Evolutionary conservation across 2,888 invertebrate genomes (phyloP).

Genomic region (Vandiemenella viatica): DNA sequence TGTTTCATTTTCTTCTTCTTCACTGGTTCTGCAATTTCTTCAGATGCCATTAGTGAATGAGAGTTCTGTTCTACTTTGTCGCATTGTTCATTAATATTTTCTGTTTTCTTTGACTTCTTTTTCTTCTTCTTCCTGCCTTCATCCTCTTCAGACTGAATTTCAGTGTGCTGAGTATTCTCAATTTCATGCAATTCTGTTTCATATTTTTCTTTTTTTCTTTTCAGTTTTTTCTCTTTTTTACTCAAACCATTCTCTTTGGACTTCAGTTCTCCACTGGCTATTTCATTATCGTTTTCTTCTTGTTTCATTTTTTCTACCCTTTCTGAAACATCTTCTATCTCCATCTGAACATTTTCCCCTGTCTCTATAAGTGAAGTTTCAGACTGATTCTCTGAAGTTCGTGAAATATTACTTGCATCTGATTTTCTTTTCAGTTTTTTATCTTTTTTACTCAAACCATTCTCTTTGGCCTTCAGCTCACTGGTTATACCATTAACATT

Average conservation of each 20-base stretch:
- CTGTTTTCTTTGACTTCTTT: constrained; percentile 9
- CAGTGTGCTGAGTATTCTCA: background rate
- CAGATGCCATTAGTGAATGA: too few species aligned
- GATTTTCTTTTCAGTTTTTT: constrained; percentile 7
- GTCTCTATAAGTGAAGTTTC: background rate
- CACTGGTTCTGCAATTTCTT: too few species aligned
- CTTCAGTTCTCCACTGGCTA: constrained; percentile 24
- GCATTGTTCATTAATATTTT: background rate
- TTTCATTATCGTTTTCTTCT: constrained; percentile 7
- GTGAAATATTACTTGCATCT: background rate
- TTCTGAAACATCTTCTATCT: constrained; percentile 1
- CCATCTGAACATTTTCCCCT: background rate
- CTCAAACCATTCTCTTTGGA: constrained; percentile 24
- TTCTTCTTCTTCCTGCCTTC: constrained; percentile 9
- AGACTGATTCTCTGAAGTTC: background rate
- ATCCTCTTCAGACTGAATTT: constrained; percentile 10
- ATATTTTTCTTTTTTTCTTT: constrained; percentile 26
- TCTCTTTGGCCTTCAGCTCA: constrained; percentile 7
- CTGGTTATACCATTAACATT: constrained; percentile 19
- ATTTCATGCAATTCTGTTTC: constrained; percentile 12
- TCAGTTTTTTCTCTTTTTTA: constrained; percentile 35
- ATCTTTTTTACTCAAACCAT: constrained; percentile 11
- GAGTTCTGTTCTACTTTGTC: background rate
- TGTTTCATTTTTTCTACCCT: constrained; percentile 1
- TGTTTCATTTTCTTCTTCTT: too few species aligned